phyloP scores from a whole-genome alignment of 1,140 invertebrate species.

The Drosophila kikkawai region DNA sequence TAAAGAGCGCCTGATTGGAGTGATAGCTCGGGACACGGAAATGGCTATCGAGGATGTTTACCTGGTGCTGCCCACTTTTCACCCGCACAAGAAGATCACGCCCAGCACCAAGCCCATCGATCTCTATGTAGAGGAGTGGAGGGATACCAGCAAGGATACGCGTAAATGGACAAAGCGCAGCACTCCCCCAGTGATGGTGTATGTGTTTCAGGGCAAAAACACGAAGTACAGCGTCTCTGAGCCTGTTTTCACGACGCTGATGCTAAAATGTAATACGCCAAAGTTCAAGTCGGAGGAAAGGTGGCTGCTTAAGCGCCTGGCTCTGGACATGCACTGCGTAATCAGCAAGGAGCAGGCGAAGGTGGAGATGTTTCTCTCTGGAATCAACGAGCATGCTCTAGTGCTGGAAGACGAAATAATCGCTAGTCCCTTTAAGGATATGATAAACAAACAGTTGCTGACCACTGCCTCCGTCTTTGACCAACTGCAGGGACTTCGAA shows the following conservation, averaged over 20 bases:
- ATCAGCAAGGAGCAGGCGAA: slow-evolving; percentile 48
- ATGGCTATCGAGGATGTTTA: slow-evolving; percentile 22
- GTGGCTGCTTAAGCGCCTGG: slow-evolving; percentile 44
- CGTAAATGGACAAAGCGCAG: slow-evolving; percentile 5
- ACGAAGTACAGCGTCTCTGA: slow-evolving; percentile 6
- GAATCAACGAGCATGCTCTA: slow-evolving; percentile 55
- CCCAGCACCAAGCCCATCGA: slow-evolving; percentile 40
- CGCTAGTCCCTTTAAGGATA: slow-evolving; percentile 2
- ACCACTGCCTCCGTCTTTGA: slow-evolving; percentile 29
- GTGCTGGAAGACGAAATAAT: slow-evolving; percentile 56
- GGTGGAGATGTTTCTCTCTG: slow-evolving; percentile 40
- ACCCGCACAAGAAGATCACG: slow-evolving; percentile 50
- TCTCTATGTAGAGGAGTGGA: slow-evolving; percentile 70
- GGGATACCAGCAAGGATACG: slow-evolving; percentile 42
- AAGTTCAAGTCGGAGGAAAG: neutral
- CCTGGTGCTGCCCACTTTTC: slow-evolving; percentile 56
- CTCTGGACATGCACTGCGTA: slow-evolving; percentile 51
- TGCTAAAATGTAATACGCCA: slow-evolving; percentile 7
- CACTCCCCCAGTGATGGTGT: slow-evolving; percentile 67
- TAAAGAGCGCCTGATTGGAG: slow-evolving; percentile 9
- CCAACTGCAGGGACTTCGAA: slow-evolving; percentile 26
- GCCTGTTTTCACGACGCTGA: slow-evolving; percentile 14
- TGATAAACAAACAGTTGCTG: slow-evolving; percentile 18
- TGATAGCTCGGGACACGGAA: slow-evolving; percentile 39
- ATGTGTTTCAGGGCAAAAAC: slow-evolving; percentile 32